Conservation (phyloP, 2,797 vertebrate genomes). For the Tokudaia tokunoshimensis region DNA sequence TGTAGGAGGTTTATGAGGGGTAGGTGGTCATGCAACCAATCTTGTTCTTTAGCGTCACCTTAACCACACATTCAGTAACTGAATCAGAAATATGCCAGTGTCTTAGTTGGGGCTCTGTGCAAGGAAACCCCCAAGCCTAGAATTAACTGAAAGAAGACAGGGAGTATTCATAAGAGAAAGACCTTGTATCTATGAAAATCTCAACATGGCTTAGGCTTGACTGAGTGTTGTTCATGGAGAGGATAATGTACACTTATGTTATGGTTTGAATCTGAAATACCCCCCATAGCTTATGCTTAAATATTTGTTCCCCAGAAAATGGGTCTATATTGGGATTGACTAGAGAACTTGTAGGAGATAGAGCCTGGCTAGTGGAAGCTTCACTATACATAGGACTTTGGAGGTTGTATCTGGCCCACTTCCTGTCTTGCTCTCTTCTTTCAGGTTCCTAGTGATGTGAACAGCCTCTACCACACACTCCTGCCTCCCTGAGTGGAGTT, state of each 20-base stretch:
- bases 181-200: background rate
- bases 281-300: background rate
- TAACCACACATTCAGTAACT: conserved; percentile 28
- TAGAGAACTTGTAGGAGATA: background rate
- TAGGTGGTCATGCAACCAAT: background rate
- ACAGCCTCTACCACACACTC: background rate
- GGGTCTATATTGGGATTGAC: background rate
- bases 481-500: background rate
- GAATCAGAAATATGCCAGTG: conserved; percentile 25
- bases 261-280: background rate
- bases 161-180: background rate
- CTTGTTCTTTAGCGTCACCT: conserved; percentile 2
- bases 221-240: background rate
- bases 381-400: background rate
- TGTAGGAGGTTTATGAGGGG: background rate
- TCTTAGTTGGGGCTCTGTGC: background rate
- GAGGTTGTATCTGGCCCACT: background rate
- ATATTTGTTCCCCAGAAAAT: background rate
- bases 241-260: background rate
- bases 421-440: background rate
- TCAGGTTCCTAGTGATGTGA: background rate
- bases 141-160: conserved; percentile 16
- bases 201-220: background rate
- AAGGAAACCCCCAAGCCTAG: background rate
- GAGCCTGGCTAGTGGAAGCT: background rate